Conservation (phyloP, 2,888 invertebrate species). For the Boloria selene region DNA sequence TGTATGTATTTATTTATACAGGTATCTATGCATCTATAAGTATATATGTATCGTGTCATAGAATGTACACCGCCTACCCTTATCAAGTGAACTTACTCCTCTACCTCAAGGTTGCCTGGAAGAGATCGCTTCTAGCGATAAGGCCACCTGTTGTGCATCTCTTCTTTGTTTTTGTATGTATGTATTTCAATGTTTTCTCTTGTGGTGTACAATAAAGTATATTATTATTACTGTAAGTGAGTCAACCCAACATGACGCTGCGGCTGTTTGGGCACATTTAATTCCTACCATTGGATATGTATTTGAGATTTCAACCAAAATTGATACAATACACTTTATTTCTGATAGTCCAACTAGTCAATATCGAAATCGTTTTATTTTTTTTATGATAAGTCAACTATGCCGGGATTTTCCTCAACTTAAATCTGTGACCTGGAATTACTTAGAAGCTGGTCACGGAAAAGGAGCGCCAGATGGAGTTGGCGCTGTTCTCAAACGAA, state of each 20-base stretch:
- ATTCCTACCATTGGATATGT: conserved; percentile 22
- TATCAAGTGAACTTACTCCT: no score
- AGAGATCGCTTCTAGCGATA: no score
- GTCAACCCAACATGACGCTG: conserved; percentile 35
- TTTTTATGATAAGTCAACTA: conserved; percentile 30
- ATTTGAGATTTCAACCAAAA: not conserved
- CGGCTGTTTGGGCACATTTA: conserved; percentile 38
- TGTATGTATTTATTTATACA: no score
- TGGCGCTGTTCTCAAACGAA: conserved; percentile 37
- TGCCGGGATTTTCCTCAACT: conserved; percentile 25
- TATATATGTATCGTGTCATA: no score
- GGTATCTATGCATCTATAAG: no score
- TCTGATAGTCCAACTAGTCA: conserved; percentile 34
- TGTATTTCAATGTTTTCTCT: no score
- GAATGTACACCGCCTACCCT: no score
- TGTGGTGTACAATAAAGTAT: no score
- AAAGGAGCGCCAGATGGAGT: conserved; percentile 41
- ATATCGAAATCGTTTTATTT: conserved; percentile 37
- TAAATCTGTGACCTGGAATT: conserved; percentile 38
- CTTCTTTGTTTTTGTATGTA: no score
- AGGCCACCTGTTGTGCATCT: no score
- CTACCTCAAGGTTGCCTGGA: no score
- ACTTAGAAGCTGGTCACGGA: conserved; percentile 37
- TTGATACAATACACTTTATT: conserved; percentile 35
- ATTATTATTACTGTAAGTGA: no score